Percentiles rank a stretch among this genome's conserved stretches.
phyloP scores from a whole-genome alignment of 2,888 invertebrate species.

The Dendrolimus houi region DNA sequence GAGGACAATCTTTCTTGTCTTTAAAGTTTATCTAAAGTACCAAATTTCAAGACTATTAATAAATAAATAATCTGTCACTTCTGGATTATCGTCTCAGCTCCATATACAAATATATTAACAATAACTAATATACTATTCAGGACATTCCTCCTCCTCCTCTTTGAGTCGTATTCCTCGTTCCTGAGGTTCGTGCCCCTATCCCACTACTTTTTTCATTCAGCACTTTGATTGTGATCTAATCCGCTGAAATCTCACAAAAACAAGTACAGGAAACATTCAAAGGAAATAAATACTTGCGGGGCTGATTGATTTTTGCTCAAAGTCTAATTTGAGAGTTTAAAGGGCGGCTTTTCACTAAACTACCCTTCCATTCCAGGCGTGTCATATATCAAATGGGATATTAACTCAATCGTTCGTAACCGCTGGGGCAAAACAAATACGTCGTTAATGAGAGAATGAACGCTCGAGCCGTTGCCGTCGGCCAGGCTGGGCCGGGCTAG shows the following conservation, averaged over 20 bases:
- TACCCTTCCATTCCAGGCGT: constrained; percentile 49
- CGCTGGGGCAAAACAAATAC: constrained; percentile 62
- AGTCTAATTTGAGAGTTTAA: constrained; percentile 30
- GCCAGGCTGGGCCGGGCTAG: constrained; percentile 32
- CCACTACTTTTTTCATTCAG: neutral
- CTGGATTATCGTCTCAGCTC: no score
- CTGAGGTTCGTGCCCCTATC: no score
- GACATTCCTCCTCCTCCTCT: no score
- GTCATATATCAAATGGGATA: constrained; percentile 61
- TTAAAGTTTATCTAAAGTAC: no score
- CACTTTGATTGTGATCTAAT: neutral
- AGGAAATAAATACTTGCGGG: neutral
- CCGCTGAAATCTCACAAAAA: neutral
- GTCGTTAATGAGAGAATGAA: constrained; percentile 69
- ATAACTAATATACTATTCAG: no score
- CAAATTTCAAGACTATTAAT: no score
- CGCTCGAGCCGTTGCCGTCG: constrained; percentile 37
- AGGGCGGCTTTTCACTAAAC: constrained; percentile 29
- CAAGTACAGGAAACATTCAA: neutral
- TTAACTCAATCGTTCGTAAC: constrained; percentile 66
- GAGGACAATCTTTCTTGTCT: no score
- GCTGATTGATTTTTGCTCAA: constrained; percentile 22
- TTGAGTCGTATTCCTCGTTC: no score
- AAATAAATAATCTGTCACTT: no score
- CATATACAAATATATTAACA: no score